Percentiles rank a stretch among this genome's conserved stretches.
Conservation (phyloP, 2,113 vertebrate species). For the Carollia perspicillata region DNA sequence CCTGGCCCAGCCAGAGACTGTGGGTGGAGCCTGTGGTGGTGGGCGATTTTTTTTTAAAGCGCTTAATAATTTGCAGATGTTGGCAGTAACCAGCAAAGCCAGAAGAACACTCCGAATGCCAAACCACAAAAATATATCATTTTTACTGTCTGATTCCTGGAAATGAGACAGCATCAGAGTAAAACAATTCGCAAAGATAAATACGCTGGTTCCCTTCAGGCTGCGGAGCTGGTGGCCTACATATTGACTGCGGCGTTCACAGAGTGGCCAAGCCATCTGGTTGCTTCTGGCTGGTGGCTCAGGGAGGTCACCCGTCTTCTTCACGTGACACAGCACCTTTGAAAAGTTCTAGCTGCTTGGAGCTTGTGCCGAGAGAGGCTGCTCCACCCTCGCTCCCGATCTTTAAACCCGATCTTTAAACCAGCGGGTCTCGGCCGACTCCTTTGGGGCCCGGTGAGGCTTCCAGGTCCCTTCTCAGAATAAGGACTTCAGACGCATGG, state of each 20-base stretch:
- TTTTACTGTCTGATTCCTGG: constrained; percentile 81
- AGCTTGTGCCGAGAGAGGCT: not conserved
- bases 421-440: accelerated
- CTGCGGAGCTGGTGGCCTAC: accelerated
- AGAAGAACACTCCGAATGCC: constrained; percentile 74
- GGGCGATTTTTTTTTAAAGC: not conserved
- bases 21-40: constrained; percentile 57
- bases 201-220: not conserved
- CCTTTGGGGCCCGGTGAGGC: not conserved
- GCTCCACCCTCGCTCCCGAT: accelerated
- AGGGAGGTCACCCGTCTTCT: not conserved
- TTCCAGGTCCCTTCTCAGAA: not conserved
- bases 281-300: not conserved
- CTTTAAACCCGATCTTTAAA: no score
- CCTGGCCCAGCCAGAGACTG: constrained; percentile 54
- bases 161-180: constrained; percentile 61
- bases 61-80: constrained; percentile 84
- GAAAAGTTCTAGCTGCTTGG: not conserved
- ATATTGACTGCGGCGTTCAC: accelerated
- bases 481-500: not conserved
- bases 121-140: constrained; percentile 82
- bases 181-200: not conserved
- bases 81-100: constrained; percentile 67
- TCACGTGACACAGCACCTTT: not conserved
- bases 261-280: not conserved